Base-by-base conservation (phyloP, 1,140 invertebrate genomes). In the Diachasma alloeum region DNA sequence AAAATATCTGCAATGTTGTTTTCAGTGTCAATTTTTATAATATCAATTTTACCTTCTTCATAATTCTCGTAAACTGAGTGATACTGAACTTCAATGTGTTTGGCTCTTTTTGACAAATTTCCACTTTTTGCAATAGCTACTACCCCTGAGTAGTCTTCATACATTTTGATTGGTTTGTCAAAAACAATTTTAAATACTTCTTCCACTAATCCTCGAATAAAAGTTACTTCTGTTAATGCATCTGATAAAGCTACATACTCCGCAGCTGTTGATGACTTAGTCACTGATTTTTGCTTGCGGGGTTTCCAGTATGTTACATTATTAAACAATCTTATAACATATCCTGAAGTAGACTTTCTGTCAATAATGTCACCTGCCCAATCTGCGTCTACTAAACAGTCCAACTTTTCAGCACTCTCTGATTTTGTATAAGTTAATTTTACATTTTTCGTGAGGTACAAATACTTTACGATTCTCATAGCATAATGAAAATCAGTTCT, bases 311-410 rank as follows among this genome's bases (percentile, higher is more conserved):
- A 53, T n/a, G 53, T 44, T 19, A 53, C 13, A 53, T 75, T 69
- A 46, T 26, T 42, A 68, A 69, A 70, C 36, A 79, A 26, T 75
- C 67, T 66, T 0, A 79, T 71, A 42, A 70, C 59, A 48, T 66
- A 82, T 13, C 81, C 81, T 24, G 39, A 78, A n/a, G 76, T 82
- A 17, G 78, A n/a, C n/a, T n/a, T n/a, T n/a, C n/a, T n/a, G n/a
- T n/a, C n/a, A n/a, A n/a, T n/a, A n/a, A n/a, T n/a, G n/a, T n/a
- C n/a, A n/a, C n/a, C n/a, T n/a, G n/a, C n/a, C n/a, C n/a, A n/a
- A n/a, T n/a, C n/a, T n/a, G 82, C 44, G 70, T 83, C 82, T 31
- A 79, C 78, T 44, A 67, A 81, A 44, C 76, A 75, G 36, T 77
- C 69, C 5, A 82, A 26, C 19, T 15, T 75, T n/a, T 79, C 78